Evolutionary conservation across 2,888 invertebrate species (phyloP), one percentile per base, ranked within the genome.

Genomic region (Liposcelis brunnea): DNA sequence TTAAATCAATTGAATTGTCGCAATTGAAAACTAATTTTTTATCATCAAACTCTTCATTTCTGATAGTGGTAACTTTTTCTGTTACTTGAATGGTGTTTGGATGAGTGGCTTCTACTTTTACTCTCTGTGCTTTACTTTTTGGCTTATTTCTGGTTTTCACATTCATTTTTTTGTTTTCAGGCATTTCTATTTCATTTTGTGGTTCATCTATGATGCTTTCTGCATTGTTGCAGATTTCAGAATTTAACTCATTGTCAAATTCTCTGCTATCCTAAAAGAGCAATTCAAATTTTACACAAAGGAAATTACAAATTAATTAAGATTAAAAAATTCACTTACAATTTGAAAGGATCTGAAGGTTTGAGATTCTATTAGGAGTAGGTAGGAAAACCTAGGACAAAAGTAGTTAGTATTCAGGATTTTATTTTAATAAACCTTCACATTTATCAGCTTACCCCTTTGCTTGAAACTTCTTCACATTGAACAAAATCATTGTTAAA

Each of bases 401-500:
- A n/a, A n/a, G n/a, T n/a, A n/a, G n/a, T n/a, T n/a, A n/a, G n/a
- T n/a, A n/a, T n/a, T n/a, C n/a, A n/a, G n/a, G n/a, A n/a, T n/a
- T n/a, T n/a, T n/a, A n/a, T n/a, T 43, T 33, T 16, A 43, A 10
- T 18, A 16, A 21, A 40, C 33, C 42, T 16, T 21, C 34, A 35
- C 42, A 34, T 26, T 44, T 44, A 35, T 42, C 46, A 42, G 34
- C 16, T 26, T 34, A 5, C 19, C 18, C 40, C 11, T 26, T 40
- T 12, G 33, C 44, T 21, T 47, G 37, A 43, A 2, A 43, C 42
- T 11, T 47, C 48, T 2, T 48, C 48, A 31, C 36, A 43, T 10
- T 48, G 26, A 26, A 26, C 46, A 21, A 42, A 45, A 7, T 52
- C 43, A 58, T 51, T 49, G 57, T 52, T 51, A 52, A 54, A 46